Evolutionary conservation across 2,797 vertebrate genomes (phyloP).

Genomic region (Lepidocolaptes lacrymiger): DNA sequence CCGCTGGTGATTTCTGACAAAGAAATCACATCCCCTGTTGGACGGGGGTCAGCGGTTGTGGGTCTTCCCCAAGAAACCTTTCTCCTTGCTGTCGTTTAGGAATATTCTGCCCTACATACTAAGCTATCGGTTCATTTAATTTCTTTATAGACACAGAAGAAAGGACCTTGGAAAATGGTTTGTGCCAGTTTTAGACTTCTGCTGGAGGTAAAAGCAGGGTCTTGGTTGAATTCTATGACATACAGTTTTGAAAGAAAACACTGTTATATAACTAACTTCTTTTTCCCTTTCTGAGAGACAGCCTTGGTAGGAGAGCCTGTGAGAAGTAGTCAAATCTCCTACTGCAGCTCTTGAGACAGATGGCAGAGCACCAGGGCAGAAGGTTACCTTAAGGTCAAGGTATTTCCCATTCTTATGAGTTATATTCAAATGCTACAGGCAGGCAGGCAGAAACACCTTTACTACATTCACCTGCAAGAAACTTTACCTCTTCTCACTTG

Average conservation of each 20-base stretch:
- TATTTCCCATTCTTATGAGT: not conserved
- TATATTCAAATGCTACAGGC: not conserved
- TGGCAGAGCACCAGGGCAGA: not conserved
- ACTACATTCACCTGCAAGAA: not conserved
- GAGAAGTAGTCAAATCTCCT: not conserved
- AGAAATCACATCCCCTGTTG: not conserved
- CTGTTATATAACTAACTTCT: not conserved
- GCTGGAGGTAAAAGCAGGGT: not conserved
- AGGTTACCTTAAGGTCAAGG: not conserved
- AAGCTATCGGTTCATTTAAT: not conserved
- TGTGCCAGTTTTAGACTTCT: not conserved
- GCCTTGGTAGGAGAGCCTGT: not conserved
- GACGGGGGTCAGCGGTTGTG: fast-evolving
- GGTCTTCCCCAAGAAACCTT: not conserved
- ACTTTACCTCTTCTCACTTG: not conserved
- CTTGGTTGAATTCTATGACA: not conserved
- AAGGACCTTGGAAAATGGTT: not conserved
- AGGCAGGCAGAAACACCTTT: not conserved
- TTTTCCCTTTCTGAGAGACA: not conserved
- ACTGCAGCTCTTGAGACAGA: not conserved
- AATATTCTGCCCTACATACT: not conserved
- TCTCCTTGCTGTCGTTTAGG: not conserved
- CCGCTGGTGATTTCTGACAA: not conserved
- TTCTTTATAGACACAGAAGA: not conserved
- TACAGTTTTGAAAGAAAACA: not conserved